phyloP scores from a whole-genome alignment of 2,113 vertebrate species.

The Rostratula benghalensis region DNA sequence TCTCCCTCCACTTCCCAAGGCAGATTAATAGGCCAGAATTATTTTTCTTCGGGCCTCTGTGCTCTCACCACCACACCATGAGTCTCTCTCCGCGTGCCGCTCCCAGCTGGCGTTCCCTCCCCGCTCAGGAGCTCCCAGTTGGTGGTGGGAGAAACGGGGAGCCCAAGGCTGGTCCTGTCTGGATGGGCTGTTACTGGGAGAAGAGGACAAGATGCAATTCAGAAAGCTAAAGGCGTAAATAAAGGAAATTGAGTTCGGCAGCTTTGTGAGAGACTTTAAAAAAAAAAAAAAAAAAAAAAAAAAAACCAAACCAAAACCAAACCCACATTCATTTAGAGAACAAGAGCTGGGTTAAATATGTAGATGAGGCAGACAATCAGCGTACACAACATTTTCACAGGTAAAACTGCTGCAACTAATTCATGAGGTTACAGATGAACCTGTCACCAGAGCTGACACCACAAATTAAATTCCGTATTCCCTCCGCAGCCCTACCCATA shows the following conservation, averaged over 20 bases:
- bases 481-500: neutral
- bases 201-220: neutral
- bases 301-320: no score
- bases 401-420: neutral
- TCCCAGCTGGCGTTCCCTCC: neutral
- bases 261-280: neutral
- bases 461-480: neutral
- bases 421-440: neutral
- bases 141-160: neutral
- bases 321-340: neutral
- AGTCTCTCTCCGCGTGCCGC: neutral
- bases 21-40: neutral
- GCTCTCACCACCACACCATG: neutral
- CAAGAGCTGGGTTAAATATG: neutral
- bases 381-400: neutral
- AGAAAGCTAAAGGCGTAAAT: neutral
- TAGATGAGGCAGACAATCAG: neutral
- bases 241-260: neutral
- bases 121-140: neutral
- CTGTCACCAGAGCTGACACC: neutral
- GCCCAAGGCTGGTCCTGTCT: neutral
- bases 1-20: neutral
- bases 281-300: neutral
- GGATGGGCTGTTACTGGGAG: neutral
- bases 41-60: neutral